phyloP scores from a whole-genome alignment of 2,113 vertebrate genomes.

The Gracilinanus agilis region DNA sequence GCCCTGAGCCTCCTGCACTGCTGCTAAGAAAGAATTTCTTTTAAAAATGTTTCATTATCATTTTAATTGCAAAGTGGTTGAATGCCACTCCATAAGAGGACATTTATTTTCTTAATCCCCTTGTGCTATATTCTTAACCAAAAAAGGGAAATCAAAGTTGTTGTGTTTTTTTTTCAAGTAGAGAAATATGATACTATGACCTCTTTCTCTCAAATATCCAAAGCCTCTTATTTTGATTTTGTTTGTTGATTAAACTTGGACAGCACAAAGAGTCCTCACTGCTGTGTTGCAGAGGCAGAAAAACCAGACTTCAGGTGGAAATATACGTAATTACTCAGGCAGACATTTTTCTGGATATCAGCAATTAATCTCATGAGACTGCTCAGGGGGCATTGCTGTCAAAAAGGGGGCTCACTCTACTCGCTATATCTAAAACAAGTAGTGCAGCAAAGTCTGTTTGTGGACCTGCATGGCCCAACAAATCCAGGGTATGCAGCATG shows the following conservation, averaged over 20 bases:
- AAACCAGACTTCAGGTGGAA: not conserved
- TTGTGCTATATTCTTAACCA: constrained; percentile 54
- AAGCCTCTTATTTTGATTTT: not conserved
- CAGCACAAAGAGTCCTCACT: not conserved
- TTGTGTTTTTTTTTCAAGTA: constrained; percentile 31
- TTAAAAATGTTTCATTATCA: constrained; percentile 65
- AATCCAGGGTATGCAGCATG: not conserved
- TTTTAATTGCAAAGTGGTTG: constrained; percentile 67
- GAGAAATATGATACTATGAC: constrained; percentile 47
- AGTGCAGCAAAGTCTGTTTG: not conserved
- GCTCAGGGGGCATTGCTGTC: constrained; percentile 48
- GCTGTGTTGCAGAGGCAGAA: constrained; percentile 48
- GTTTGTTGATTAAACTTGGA: not conserved
- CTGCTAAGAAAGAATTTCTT: constrained; percentile 63
- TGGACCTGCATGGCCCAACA: not conserved
- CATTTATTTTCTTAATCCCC: constrained; percentile 43
- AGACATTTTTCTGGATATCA: not conserved
- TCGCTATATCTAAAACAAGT: constrained; percentile 25
- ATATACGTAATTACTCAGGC: not conserved
- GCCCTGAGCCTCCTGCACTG: constrained; percentile 51
- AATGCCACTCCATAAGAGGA: constrained; percentile 56
- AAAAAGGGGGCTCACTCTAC: constrained; percentile 40
- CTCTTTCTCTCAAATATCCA: constrained; percentile 27
- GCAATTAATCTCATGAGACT: not conserved
- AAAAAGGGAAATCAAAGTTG: constrained; percentile 47